Conservation (phyloP, 2,113 vertebrate genomes). For the Vulpes ferrilata region DNA sequence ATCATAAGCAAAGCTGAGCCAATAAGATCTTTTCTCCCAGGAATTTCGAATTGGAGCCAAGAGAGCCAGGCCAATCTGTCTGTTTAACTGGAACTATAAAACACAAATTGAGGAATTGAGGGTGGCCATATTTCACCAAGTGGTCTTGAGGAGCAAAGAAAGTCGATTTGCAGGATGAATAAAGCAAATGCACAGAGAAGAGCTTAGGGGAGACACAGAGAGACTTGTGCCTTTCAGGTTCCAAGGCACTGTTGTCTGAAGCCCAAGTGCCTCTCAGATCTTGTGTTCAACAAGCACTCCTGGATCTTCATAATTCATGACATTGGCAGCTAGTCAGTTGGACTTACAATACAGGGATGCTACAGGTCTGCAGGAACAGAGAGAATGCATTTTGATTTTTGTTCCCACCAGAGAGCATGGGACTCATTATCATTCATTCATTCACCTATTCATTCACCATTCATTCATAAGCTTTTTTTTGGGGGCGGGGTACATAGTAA, state of each 20-base stretch:
- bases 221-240: background rate
- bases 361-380: background rate
- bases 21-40: constrained; percentile 48
- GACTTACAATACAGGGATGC: background rate
- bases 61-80: background rate
- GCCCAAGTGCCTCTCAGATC: background rate
- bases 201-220: background rate
- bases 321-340: background rate
- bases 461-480: background rate
- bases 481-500: background rate
- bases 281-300: background rate
- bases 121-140: background rate
- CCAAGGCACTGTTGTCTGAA: background rate
- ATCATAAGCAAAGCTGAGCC: background rate
- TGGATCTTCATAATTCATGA: background rate
- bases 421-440: background rate
- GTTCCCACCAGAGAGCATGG: background rate
- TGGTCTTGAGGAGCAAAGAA: background rate
- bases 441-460: background rate
- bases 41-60: constrained; percentile 48
- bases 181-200: background rate
- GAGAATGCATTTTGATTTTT: background rate
- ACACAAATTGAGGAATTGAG: background rate
- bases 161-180: background rate
- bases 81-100: background rate